Percentiles rank a stretch among this genome's conserved stretches.
Evolutionary conservation across 2,113 vertebrate species (phyloP).

Genomic region (Sterrhoptilus dennistouni): DNA sequence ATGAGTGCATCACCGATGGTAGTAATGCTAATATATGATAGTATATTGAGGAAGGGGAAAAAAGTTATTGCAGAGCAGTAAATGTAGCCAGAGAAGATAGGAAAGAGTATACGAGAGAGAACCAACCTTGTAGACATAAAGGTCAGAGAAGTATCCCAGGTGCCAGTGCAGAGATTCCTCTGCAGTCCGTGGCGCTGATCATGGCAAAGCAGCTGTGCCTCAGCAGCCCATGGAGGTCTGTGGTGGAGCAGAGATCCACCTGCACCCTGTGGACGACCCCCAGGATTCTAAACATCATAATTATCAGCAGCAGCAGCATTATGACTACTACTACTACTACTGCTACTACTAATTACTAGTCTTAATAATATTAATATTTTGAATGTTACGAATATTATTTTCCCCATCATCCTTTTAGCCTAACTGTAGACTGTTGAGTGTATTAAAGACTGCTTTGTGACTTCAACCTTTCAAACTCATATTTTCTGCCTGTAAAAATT

Average conservation of each 20-base stretch:
- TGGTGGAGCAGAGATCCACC: neutral
- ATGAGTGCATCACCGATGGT: rapidly evolving
- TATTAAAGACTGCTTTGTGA: neutral
- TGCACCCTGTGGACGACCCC: neutral
- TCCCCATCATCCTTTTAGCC: neutral
- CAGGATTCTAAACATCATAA: neutral
- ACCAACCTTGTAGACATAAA: neutral
- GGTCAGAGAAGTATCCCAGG: neutral
- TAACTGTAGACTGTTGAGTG: neutral
- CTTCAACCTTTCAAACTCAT: neutral
- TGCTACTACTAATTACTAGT: neutral
- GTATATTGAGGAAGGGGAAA: neutral
- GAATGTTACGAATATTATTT: neutral
- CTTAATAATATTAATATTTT: neutral
- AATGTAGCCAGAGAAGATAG: neutral
- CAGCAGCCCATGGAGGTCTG: neutral
- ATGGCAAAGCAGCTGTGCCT: neutral
- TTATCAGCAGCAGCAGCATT: neutral
- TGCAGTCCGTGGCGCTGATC: rapidly evolving
- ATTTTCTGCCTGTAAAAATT: neutral
- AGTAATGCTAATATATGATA: neutral
- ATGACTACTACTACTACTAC: neutral
- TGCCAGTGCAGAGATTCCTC: too few species aligned
- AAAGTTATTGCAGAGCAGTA: neutral
- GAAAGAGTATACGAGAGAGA: neutral